phyloP scores from a whole-genome alignment of 2,113 vertebrate genomes.

The Anarhynchus alexandrinus region DNA sequence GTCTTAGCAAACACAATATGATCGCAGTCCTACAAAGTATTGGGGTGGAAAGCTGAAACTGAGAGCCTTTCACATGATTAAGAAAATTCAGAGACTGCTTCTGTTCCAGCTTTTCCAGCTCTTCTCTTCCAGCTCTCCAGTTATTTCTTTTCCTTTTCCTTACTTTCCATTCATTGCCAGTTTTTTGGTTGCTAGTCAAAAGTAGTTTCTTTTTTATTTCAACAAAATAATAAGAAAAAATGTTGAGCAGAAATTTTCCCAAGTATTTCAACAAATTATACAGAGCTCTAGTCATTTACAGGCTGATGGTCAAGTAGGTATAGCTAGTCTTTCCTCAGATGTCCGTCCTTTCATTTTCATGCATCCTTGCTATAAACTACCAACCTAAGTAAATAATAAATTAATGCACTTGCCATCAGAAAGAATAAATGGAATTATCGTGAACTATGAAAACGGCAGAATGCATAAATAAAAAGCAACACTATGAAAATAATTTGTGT shows the following conservation, averaged over 20 bases:
- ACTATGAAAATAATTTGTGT: not conserved
- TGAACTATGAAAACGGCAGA: not conserved
- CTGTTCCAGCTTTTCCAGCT: not conserved
- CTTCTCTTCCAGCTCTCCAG: not conserved
- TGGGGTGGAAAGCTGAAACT: not conserved
- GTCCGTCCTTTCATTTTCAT: not conserved
- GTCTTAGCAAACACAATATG: not conserved
- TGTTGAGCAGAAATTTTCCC: not conserved
- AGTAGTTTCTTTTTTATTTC: not conserved
- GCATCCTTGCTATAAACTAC: not conserved
- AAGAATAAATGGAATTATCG: not conserved
- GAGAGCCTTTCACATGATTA: not conserved
- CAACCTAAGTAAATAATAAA: not conserved
- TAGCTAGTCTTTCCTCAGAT: not conserved
- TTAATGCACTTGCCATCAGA: not conserved
- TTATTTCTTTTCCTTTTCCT: not conserved
- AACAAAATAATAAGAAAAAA: not conserved
- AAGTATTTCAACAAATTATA: not conserved
- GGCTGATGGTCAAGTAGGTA: not conserved
- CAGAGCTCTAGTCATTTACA: not conserved
- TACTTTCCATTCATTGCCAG: not conserved
- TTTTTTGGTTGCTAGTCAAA: not conserved
- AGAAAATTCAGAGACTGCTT: not conserved
- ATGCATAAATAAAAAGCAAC: not conserved
- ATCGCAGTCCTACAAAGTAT: not conserved